Evolutionary conservation across 2,888 invertebrate genomes (phyloP), one percentile per base, ranked within the genome.

Genomic region (Temnothorax ravouxi): DNA sequence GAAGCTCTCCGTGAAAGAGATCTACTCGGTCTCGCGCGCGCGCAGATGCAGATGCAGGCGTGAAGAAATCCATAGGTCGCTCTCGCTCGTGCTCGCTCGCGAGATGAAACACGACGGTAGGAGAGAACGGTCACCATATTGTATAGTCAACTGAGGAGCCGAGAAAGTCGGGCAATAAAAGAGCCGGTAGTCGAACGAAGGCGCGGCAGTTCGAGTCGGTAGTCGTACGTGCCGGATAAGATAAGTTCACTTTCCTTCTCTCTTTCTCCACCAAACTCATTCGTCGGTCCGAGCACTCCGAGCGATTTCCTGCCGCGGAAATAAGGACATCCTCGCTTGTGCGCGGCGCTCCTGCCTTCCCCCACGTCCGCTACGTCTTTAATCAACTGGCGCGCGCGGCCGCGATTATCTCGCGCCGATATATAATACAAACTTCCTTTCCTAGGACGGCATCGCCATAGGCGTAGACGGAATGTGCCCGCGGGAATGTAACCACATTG

Each of bases 201-300:
- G 88, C 88, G 88, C 88, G 88, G 87, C 87, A 81, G 88, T 74
- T 62, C 50, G 69, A 66, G 84, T 76, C 84, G 86, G 85, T 89
- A 87, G 88, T 87, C 84, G 59, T 25, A 76, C 84, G 84, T 74
- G 83, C 84, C 86, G 88, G 89, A 89, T 90, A 90, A 89, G 89
- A 91, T 90, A 90, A 88, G 84, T 86, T 86, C 83, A 82, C 86
- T 77, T 4, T 44, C n/a, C 54, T 41, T 52, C 38, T n/a, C 21
- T 25, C 25, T 38, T 8, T 71, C 69, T 38, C 25, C 4, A 66
- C 62, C 84, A 85, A 84, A 44, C 81, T 85, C 85, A 83, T 88
- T 88, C 89, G 90, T 88, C 84, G 84, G 69, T 77, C 29, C 81
- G 84, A 41, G 86, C 84, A 84, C 67, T 77, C 29, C 81, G 84